Conservation (phyloP, 2,797 vertebrate genomes). For the Steatocranus sp. region DNA sequence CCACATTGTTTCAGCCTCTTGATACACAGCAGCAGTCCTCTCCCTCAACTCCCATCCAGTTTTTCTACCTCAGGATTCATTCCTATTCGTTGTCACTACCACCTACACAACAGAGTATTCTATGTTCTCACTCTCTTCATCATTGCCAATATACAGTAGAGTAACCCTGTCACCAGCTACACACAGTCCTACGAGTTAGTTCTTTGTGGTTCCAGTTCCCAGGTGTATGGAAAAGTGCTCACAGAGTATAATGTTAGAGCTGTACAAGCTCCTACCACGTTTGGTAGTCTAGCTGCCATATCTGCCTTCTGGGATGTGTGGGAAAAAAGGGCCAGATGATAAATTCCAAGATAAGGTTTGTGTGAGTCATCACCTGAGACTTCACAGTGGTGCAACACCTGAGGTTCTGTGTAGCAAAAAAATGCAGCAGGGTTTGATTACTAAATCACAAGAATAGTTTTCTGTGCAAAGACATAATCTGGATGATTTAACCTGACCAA, state of each 20-base stretch:
- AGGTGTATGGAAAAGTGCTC: slow-evolving; percentile 23
- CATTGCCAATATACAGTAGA: slow-evolving; percentile 1
- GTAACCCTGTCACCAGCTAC: neutral
- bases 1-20: slow-evolving; percentile 34
- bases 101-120: slow-evolving; percentile 26
- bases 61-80: slow-evolving; percentile 44
- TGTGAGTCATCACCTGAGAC: neutral
- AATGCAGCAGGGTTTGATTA: neutral
- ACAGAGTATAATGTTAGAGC: neutral
- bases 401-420: neutral
- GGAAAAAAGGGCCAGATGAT: neutral
- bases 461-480: neutral
- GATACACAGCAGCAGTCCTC: slow-evolving; percentile 29
- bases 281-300: neutral
- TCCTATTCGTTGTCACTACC: slow-evolving; percentile 51
- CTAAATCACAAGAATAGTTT: neutral
- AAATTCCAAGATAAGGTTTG: neutral
- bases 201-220: slow-evolving; percentile 17
- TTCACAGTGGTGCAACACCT: neutral
- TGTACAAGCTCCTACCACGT: neutral
- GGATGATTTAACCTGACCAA: neutral
- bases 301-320: neutral
- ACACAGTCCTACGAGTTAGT: neutral
- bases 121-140: slow-evolving; percentile 11
- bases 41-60: slow-evolving; percentile 33